Evolutionary conservation across 1,140 invertebrate species (phyloP).

Genomic region (Pseudomyrmex gracilis): DNA sequence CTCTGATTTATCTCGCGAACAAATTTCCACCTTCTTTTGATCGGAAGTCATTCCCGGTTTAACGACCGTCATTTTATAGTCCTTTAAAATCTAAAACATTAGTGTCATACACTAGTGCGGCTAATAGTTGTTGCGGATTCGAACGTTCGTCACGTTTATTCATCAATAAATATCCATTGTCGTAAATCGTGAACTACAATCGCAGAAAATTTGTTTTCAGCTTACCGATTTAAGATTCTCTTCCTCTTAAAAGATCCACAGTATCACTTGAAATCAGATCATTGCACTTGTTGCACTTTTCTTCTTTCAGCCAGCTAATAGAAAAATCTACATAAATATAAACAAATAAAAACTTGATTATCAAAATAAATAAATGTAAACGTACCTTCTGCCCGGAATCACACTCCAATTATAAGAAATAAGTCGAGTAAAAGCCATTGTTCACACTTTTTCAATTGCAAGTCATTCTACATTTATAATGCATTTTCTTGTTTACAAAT

Average conservation of each 20-base stretch:
- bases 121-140: constrained; percentile 94
- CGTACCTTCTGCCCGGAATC: constrained; percentile 97
- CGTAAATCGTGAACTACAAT: constrained; percentile 98
- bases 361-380: constrained; percentile 37
- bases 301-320: constrained; percentile 97
- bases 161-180: constrained; percentile 95
- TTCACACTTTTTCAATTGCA: constrained; percentile 99
- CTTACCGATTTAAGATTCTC: constrained; percentile 94
- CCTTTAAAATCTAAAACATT: constrained; percentile 99
- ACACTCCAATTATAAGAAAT: constrained; percentile 98
- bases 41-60: constrained; percentile 97
- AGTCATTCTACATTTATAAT: constrained; percentile 98
- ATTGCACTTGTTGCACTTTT: constrained; percentile 99
- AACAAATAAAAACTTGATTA: background rate
- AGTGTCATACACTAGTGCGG: constrained; percentile 98
- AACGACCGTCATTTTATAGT: constrained; percentile 99
- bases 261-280: constrained; percentile 99
- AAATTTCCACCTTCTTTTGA: constrained; percentile 92
- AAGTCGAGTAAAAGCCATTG: constrained; percentile 98
- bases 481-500: constrained; percentile 95
- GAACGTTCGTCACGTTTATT: no score
- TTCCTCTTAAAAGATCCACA: constrained; percentile 97
- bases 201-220: constrained; percentile 98
- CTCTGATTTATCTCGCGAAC: constrained; percentile 92
- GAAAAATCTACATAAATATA: constrained; percentile 95